Percentiles rank a stretch among this genome's conserved stretches.
These are phyloP conservation scores for Drosophila kohkoa DNA, from an alignment of 1,140 invertebrate species.

Conservation along the genomic window DNA sequence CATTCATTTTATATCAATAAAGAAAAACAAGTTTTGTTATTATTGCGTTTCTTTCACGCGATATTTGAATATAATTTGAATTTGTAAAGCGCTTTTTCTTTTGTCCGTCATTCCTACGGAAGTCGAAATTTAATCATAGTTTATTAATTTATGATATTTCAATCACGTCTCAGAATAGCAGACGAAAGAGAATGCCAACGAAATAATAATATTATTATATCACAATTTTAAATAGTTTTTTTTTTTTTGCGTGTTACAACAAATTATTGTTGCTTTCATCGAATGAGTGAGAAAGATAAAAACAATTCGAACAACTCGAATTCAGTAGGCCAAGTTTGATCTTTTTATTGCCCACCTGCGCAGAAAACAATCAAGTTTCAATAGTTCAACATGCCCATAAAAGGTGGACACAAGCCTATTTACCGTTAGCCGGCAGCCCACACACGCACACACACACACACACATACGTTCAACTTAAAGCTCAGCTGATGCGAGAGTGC, in stretches of 20 bases:
- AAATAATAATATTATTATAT: not conserved
- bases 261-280: not conserved
- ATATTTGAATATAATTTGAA: constrained; percentile 24
- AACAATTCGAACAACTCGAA: not conserved
- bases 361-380: constrained; percentile 16
- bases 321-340: constrained; percentile 35
- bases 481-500: constrained; percentile 22
- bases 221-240: constrained; percentile 13
- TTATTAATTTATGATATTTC: constrained; percentile 20
- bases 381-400: constrained; percentile 48
- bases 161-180: not conserved
- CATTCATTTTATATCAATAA: not conserved
- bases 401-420: constrained; percentile 28
- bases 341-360: constrained; percentile 29
- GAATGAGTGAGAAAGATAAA: not conserved
- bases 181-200: constrained; percentile 1
- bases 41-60: constrained; percentile 19
- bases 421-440: constrained; percentile 32
- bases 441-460: constrained; percentile 20
- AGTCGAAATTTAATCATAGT: constrained; percentile 20
- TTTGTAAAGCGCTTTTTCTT: not conserved
- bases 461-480: constrained; percentile 6
- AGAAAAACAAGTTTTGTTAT: constrained; percentile 23
- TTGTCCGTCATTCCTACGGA: constrained; percentile 12
- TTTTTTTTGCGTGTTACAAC: not conserved